Conservation (phyloP, 64 coral and sea anemone species). For the Platygyra sinensis region DNA sequence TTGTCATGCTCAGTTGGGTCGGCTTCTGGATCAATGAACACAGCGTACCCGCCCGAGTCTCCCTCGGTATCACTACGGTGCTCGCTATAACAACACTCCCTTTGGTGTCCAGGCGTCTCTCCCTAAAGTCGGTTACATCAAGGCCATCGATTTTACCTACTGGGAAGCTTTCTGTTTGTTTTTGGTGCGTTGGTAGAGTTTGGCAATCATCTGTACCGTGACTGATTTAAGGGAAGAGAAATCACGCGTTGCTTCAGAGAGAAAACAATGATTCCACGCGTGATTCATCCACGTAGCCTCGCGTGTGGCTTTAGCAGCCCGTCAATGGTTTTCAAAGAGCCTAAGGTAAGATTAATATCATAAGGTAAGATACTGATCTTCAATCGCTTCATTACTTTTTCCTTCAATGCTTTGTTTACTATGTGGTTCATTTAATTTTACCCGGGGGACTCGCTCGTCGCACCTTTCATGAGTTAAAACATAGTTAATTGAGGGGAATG, state of each 20-base stretch:
- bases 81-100: slow-evolving; percentile 9
- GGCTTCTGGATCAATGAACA: slow-evolving; percentile 24
- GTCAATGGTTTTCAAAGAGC: too few species aligned
- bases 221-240: too few species aligned
- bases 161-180: slow-evolving; percentile 14
- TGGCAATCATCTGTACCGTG: slow-evolving; percentile 6
- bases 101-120: slow-evolving; percentile 17
- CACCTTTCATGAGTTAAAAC: too few species aligned
- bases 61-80: slow-evolving; percentile 21
- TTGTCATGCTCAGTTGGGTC: slow-evolving; percentile 15
- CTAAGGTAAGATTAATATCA: too few species aligned
- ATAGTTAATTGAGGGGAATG: too few species aligned
- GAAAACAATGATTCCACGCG: too few species aligned
- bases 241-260: too few species aligned
- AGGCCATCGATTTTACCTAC: slow-evolving; percentile 10
- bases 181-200: slow-evolving; percentile 9
- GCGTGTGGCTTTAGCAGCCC: too few species aligned
- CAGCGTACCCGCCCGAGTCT: slow-evolving; percentile 22
- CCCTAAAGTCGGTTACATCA: slow-evolving; percentile 16
- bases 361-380: too few species aligned
- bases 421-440: not conserved
- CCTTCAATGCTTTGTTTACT: not conserved
- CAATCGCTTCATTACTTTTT: not conserved
- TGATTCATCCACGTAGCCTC: too few species aligned
- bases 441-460: too few species aligned